Conservation (phyloP, 2,113 vertebrate genomes). For the Paratilapia polleni region DNA sequence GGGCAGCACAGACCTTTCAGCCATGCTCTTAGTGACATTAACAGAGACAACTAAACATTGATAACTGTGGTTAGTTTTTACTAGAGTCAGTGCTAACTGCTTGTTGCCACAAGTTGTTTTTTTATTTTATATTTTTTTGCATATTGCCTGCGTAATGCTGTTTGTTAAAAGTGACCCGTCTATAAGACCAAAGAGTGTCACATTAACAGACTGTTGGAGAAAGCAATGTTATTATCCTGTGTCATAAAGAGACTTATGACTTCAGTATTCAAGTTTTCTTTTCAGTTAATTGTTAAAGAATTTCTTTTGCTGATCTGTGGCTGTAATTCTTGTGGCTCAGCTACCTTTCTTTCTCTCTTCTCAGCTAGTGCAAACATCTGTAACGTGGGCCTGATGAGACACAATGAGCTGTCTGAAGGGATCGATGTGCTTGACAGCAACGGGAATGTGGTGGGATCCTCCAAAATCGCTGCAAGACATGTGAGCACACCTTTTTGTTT, state of each 20-base stretch:
- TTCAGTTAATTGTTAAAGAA: not conserved
- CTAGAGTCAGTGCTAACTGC: too few species aligned
- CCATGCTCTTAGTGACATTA: too few species aligned
- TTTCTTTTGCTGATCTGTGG: not conserved
- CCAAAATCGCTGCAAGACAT: slow-evolving; percentile 91
- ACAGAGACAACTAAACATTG: too few species aligned
- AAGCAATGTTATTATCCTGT: not conserved
- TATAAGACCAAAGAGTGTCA: not conserved
- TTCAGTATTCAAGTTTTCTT: not conserved
- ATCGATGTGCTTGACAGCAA: slow-evolving; percentile 91
- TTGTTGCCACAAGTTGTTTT: not conserved
- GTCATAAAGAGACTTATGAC: too few species aligned
- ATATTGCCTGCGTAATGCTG: not conserved
- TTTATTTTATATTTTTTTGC: not conserved
- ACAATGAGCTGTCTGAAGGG: slow-evolving; percentile 93
- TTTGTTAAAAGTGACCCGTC: not conserved
- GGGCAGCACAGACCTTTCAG: too few species aligned
- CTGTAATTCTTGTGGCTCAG: not conserved
- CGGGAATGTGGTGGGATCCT: slow-evolving; percentile 93
- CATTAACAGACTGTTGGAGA: not conserved
- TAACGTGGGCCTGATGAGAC: slow-evolving; percentile 97
- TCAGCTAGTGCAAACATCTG: slow-evolving; percentile 97
- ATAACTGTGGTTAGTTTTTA: too few species aligned
- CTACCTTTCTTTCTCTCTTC: not conserved
- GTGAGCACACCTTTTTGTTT: slow-evolving; percentile 76